phyloP scores from a whole-genome alignment of 2,797 vertebrate species.

The Rhyacichthys aspro region DNA sequence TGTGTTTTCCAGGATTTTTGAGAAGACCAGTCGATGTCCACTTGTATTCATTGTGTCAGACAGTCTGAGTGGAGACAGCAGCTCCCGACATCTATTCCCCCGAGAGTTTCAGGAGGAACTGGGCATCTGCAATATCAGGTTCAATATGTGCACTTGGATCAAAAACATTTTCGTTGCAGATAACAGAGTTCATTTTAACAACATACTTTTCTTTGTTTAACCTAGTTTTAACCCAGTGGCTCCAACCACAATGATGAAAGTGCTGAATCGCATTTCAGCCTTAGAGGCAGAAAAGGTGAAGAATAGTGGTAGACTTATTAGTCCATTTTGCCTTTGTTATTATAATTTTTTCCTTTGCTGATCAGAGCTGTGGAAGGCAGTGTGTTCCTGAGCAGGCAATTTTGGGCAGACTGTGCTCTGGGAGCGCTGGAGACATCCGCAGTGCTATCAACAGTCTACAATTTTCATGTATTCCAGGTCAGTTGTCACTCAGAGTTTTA shows the following conservation, averaged over 20 bases:
- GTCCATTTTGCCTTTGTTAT: neutral
- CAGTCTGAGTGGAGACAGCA: slow-evolving; percentile 86
- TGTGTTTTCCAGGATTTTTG: slow-evolving; percentile 81
- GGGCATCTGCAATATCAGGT: slow-evolving; percentile 86
- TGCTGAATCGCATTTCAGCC: slow-evolving; percentile 85
- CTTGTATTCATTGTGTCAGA: slow-evolving; percentile 92
- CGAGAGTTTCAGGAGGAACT: slow-evolving; percentile 87
- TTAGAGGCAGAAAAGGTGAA: slow-evolving; percentile 86
- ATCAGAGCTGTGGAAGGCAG: slow-evolving; percentile 83
- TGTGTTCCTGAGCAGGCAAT: slow-evolving; percentile 75
- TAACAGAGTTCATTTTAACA: neutral
- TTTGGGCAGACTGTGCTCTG: slow-evolving; percentile 87
- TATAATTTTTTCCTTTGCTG: slow-evolving; percentile 15
- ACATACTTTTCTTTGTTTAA: slow-evolving; percentile 4
- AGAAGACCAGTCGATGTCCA: slow-evolving; percentile 83
- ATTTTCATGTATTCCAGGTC: slow-evolving; percentile 89
- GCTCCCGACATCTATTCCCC: slow-evolving; percentile 87
- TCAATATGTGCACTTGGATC: neutral
- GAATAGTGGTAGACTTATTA: neutral
- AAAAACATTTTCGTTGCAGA: too few relatives aligned
- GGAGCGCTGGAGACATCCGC: slow-evolving; percentile 93
- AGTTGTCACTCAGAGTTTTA: neutral
- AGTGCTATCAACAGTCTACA: slow-evolving; percentile 96
- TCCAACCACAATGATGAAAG: slow-evolving; percentile 93
- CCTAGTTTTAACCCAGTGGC: slow-evolving; percentile 95